Evolutionary conservation across 2,797 vertebrate species (phyloP), one percentile per base, ranked within the genome.

Genomic region (Sebastes oblongus): DNA sequence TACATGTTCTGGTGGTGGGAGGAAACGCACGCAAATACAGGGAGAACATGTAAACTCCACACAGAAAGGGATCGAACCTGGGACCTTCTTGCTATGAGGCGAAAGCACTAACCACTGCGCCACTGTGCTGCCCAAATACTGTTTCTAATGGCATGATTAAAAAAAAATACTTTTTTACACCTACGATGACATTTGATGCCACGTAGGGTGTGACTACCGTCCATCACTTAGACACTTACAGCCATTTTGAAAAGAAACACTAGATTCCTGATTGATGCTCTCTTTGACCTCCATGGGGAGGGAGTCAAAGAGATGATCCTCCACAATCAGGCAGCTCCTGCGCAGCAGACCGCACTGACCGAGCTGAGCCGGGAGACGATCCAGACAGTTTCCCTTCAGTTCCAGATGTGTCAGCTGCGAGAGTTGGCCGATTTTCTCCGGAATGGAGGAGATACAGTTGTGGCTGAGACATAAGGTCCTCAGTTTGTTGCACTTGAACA

Each of bases 281-380:
- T 99, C 98, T 94, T 99, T 99, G 84, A 98, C 96, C 91, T 99
- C 98, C 1, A 95, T 92, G 75, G 98, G 97, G 80, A 99, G 96
- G 2, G 97, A 96, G 75, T 99, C 98, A 86, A 99, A 99, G 85
- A 99, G 97, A 84, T 99, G 98, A 91, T 99, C 98, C 87, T 99
- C 98, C 78, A 99, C 96, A 5, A 97, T 77, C 18, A 99, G 96
- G 86, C 98, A 97, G n/a, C 94, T 96, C 92, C 96, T 96, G 88
- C 96, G 97, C 87, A 99, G 96, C 89, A 97, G 96, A 55, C 94
- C 91, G 91, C 98, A 99, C 91, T 97, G 97, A 39, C 97, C 96
- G 24, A 99, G 95, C 66, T 97, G 97, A 66, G 94, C 87, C 8
- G 98, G 98, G 62, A 99, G 96, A 76, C 97, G 97, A 88, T 99